Evolutionary conservation across 2,113 vertebrate species (phyloP).

Genomic region (Platichthys flesus): DNA sequence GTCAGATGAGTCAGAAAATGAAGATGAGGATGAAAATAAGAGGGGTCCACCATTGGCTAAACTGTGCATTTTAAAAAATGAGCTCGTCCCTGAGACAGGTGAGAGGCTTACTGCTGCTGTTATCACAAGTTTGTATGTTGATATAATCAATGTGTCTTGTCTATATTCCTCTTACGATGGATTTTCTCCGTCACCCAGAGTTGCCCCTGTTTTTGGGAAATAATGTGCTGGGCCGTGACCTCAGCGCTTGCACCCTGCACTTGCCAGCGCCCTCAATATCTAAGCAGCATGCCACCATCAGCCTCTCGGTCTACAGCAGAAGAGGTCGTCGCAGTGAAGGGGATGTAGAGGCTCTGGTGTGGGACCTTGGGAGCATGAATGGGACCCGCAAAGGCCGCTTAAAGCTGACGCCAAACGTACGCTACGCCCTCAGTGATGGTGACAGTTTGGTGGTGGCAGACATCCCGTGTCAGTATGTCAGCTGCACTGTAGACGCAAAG

Average conservation of each 20-base stretch:
- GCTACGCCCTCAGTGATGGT: slow-evolving; percentile 83
- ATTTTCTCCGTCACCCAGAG: slow-evolving; percentile 71
- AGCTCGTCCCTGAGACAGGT: slow-evolving; percentile 80
- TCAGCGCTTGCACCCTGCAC: slow-evolving; percentile 78
- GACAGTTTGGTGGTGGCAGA: slow-evolving; percentile 87
- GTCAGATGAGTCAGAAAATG: slow-evolving; percentile 70
- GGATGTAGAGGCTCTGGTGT: slow-evolving; percentile 82
- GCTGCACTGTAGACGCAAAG: slow-evolving; percentile 26
- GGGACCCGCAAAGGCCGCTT: slow-evolving; percentile 84
- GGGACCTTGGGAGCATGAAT: slow-evolving; percentile 89
- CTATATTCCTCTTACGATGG: not conserved
- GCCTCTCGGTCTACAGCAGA: slow-evolving; percentile 80
- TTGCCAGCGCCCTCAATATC: slow-evolving; percentile 86
- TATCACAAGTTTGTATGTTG: not conserved
- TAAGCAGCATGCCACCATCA: slow-evolving; percentile 86
- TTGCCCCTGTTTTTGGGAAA: slow-evolving; percentile 86
- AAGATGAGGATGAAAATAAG: slow-evolving; percentile 33
- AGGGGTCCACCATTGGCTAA: slow-evolving; percentile 70
- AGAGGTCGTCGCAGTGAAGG: slow-evolving; percentile 70
- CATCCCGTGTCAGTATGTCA: slow-evolving; percentile 86
- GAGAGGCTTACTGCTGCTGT: slow-evolving; percentile 14
- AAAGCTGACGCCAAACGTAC: slow-evolving; percentile 83
- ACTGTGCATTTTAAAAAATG: slow-evolving; percentile 80
- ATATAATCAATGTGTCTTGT: not conserved
- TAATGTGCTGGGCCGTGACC: slow-evolving; percentile 88